A percentile compares a stretch with the other conserved stretches of the same genome.
These are phyloP conservation scores for Panurus biarmicus DNA, from an alignment of 2,113 vertebrate species.

Conservation along the genomic window DNA sequence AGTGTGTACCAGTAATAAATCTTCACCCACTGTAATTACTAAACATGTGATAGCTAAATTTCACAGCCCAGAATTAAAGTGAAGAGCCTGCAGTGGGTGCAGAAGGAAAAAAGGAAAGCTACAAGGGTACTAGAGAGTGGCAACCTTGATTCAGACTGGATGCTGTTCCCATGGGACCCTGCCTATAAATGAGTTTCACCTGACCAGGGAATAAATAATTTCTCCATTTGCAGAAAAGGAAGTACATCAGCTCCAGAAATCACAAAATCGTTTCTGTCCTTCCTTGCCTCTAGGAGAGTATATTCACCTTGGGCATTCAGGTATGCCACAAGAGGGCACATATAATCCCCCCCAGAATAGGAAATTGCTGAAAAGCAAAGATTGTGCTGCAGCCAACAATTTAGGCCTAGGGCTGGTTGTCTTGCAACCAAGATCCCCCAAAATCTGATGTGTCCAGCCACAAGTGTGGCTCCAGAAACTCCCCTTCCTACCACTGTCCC, in stretches of 20 bases:
- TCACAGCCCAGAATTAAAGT: not conserved
- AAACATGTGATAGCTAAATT: not conserved
- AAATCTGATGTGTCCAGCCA: not conserved
- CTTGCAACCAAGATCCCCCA: not conserved
- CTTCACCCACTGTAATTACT: not conserved
- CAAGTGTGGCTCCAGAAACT: not conserved
- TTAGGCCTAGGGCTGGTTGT: not conserved
- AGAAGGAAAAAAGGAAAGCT: not conserved
- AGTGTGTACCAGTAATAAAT: not conserved
- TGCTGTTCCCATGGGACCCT: not conserved
- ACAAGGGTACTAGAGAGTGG: not conserved
- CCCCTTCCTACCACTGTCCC: not conserved
- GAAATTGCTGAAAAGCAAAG: not conserved
- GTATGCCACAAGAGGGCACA: not conserved
- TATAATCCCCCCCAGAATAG: not conserved
- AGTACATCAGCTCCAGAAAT: not conserved
- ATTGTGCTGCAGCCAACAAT: not conserved
- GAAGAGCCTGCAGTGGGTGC: not conserved
- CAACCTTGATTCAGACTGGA: not conserved
- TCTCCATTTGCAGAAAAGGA: not conserved
- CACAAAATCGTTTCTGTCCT: not conserved
- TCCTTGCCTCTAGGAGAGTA: not conserved
- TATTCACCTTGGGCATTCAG: not conserved
- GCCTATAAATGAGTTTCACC: not conserved
- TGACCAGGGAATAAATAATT: not conserved